Evolutionary conservation across 2,888 invertebrate species (phyloP).

Genomic region (Leucania comma): DNA sequence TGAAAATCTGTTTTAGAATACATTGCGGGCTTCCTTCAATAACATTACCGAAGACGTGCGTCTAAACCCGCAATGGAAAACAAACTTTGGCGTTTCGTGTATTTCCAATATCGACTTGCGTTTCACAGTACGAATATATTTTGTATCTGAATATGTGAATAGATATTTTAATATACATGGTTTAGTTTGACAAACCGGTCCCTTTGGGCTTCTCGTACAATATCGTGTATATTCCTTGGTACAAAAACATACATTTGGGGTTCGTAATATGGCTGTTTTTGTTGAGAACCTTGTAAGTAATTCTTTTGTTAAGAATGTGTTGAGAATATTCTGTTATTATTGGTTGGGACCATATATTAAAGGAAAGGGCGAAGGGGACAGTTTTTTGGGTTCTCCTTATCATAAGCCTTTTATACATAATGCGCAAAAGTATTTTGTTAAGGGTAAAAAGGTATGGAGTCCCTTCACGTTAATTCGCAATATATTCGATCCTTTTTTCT

Average conservation of each 20-base stretch:
- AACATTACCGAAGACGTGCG: constrained; percentile 16
- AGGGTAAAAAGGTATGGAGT: not conserved
- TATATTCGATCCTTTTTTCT: not conserved
- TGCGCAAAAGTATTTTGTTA: constrained; percentile 8
- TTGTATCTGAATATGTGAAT: constrained; percentile 31
- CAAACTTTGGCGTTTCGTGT: constrained; percentile 27
- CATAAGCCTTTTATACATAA: constrained; percentile 31
- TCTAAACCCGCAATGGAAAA: constrained; percentile 31
- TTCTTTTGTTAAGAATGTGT: constrained; percentile 25
- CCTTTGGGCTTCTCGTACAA: constrained; percentile 12
- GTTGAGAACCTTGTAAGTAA: constrained; percentile 18
- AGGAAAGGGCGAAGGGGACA: not conserved
- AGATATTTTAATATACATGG: constrained; percentile 39
- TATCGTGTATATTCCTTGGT: constrained; percentile 22
- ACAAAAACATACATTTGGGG: constrained; percentile 24
- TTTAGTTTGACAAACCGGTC: constrained; percentile 46
- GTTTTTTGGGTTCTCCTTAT: constrained; percentile 16
- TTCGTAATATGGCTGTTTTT: constrained; percentile 15
- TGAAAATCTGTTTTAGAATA: constrained; percentile 43
- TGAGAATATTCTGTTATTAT: constrained; percentile 20
- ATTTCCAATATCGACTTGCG: constrained; percentile 27
- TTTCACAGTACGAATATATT: constrained; percentile 23
- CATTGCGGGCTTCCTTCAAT: constrained; percentile 41
- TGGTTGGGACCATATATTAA: constrained; percentile 11
- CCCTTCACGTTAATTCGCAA: constrained; percentile 21